Evolutionary conservation across 2,113 vertebrate species (phyloP).

Genomic region (Scomber scombrus): DNA sequence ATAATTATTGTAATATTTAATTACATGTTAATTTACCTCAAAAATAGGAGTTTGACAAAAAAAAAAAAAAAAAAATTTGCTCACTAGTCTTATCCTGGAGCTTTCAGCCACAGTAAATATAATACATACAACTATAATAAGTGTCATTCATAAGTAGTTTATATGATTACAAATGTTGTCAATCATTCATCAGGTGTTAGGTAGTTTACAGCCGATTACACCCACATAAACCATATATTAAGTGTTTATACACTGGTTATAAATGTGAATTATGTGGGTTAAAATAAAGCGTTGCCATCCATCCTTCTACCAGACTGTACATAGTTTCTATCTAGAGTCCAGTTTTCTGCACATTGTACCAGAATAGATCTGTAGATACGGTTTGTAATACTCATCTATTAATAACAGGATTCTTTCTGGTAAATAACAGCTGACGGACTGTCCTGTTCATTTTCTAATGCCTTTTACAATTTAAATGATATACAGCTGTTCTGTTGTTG

Average conservation of each 20-base stretch:
- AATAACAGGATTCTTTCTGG: conserved; percentile 25
- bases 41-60: too few relatives aligned
- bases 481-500: background rate
- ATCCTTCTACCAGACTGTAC: conserved; percentile 13
- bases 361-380: conserved; percentile 23
- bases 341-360: conserved; percentile 8
- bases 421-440: conserved; percentile 43
- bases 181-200: too few relatives aligned
- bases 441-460: conserved; percentile 46
- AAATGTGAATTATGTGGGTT: background rate
- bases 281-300: background rate
- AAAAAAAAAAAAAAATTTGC: too few relatives aligned
- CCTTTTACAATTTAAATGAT: conserved; percentile 44
- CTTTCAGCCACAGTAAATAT: too few relatives aligned
- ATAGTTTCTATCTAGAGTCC: conserved; percentile 26
- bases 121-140: too few relatives aligned
- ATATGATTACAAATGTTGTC: too few relatives aligned
- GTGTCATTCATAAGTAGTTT: too few relatives aligned
- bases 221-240: background rate
- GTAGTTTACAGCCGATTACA: too few relatives aligned
- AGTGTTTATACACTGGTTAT: background rate
- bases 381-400: conserved; percentile 45
- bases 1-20: too few relatives aligned
- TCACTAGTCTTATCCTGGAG: too few relatives aligned
- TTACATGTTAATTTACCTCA: too few relatives aligned